Evolutionary conservation across 2,797 vertebrate genomes (phyloP), one percentile per base, ranked within the genome.

Genomic region (Bradypodion ventrale): DNA sequence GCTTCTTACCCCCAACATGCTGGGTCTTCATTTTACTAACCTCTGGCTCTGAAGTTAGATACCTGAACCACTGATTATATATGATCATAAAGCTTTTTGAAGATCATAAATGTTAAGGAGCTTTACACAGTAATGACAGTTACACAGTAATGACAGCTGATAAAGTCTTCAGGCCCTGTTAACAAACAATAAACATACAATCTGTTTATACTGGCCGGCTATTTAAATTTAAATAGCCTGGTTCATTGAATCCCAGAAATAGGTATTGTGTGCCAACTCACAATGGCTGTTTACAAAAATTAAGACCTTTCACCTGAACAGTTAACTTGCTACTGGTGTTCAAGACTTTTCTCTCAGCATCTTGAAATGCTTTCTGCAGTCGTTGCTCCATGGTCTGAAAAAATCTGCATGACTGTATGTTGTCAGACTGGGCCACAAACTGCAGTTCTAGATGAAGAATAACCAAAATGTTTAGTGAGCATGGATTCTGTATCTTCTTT

Each of bases 311-410:
- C 95, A 99, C 99, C 98, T 99, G 97, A 88, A 98, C 95, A 12
- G 96, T 96, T 85, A 99, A 96, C 89, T 95, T 96, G 95, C 95
- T 97, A 92, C 95, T 97, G 83, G 92, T 94, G 76, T 95, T 97
- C 82, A 98, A 93, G 83, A 97, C 96, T 92, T 97, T 98, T 85
- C 95, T 95, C 92, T 98, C 98, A 0, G 97, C 98, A 91, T 98
- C 98, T 91, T 97, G 96, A 93, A 99, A 99, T 0, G 98, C 98
- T 82, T 97, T 98, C 95, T 98, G 97, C 16, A 99, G 95, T 77
- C 97, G 95, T 90, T 98, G 97, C 74, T 99, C 98, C 98, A 99
- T 99, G 74, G 97, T 97, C 95, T 98, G 98, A 87, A 96, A 96
- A 95, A 99, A 99, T 62, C 95, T 97, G 95, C 99, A 99, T 19